Conservation (phyloP, 1,140 invertebrate species). For the Drepana arcuata region DNA sequence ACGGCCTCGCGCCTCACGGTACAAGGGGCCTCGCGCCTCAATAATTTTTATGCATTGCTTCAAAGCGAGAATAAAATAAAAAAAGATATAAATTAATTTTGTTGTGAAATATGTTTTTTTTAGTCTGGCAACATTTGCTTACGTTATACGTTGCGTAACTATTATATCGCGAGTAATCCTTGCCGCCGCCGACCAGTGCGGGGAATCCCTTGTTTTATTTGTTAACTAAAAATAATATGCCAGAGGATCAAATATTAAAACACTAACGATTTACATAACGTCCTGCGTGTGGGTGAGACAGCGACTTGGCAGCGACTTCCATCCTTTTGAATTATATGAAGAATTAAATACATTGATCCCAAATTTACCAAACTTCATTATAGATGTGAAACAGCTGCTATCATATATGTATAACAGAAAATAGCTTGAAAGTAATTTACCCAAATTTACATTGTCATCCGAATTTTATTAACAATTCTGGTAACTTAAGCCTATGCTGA, state of each 20-base stretch:
- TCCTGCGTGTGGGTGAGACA: conserved; percentile 14
- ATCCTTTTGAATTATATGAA: conserved; percentile 14
- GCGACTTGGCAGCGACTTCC: conserved; percentile 14
- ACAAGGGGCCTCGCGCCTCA: too few relatives aligned
- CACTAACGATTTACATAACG: conserved; percentile 5
- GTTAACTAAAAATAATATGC: background rate
- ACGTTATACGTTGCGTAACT: too few relatives aligned
- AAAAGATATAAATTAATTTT: too few relatives aligned
- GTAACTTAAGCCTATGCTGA: conserved; percentile 3
- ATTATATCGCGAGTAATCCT: background rate
- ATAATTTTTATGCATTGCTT: too few relatives aligned
- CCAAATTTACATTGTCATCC: conserved; percentile 12
- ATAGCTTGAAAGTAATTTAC: conserved; percentile 13
- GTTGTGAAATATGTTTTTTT: too few relatives aligned
- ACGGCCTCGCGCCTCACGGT: too few relatives aligned
- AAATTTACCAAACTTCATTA: conserved; percentile 12
- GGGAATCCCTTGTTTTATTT: background rate
- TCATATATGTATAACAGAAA: conserved; percentile 8
- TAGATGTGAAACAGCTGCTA: conserved; percentile 10
- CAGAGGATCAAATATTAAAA: conserved; percentile 6
- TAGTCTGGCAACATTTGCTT: too few relatives aligned
- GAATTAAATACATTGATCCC: conserved; percentile 12
- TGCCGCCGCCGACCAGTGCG: background rate
- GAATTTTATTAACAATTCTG: conserved; percentile 8
- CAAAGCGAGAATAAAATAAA: too few relatives aligned